These are phyloP conservation scores for Penaeus vannamei DNA, from an alignment of 1,140 invertebrate species.

Conservation along the genomic window DNA sequence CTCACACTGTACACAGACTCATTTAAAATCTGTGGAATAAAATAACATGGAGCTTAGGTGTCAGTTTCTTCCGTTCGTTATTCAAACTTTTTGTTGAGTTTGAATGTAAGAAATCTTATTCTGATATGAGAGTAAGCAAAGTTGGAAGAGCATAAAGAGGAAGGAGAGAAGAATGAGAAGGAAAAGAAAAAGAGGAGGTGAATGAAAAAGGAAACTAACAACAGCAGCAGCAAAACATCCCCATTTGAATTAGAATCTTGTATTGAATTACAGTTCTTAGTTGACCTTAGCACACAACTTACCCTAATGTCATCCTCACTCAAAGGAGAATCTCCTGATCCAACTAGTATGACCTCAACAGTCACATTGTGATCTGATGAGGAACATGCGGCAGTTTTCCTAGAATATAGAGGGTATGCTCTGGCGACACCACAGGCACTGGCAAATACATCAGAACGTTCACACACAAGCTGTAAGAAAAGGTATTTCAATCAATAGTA, in stretches of 20 bases:
- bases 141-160: too few relatives aligned
- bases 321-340: conserved; percentile 38
- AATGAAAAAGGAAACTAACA: too few relatives aligned
- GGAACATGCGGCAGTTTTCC: conserved; percentile 73
- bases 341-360: conserved; percentile 69
- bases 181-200: too few relatives aligned
- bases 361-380: conserved; percentile 56
- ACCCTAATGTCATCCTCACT: conserved; percentile 56
- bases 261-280: too few relatives aligned
- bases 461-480: conserved; percentile 82
- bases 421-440: conserved; percentile 86
- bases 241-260: too few relatives aligned
- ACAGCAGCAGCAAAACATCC: too few relatives aligned
- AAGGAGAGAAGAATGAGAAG: too few relatives aligned
- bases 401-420: conserved; percentile 82
- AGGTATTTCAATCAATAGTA: not conserved
- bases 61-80: too few relatives aligned
- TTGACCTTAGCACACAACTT: not conserved
- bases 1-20: conserved; percentile 78
- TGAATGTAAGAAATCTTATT: too few relatives aligned
- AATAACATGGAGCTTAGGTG: too few relatives aligned
- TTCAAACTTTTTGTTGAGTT: too few relatives aligned
- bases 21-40: conserved; percentile 74
- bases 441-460: conserved; percentile 82
- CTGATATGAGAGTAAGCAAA: too few relatives aligned